Evolutionary conservation across 2,797 vertebrate species (phyloP), one percentile per base, ranked within the genome.

Genomic region (Enteromius viviparus): DNA sequence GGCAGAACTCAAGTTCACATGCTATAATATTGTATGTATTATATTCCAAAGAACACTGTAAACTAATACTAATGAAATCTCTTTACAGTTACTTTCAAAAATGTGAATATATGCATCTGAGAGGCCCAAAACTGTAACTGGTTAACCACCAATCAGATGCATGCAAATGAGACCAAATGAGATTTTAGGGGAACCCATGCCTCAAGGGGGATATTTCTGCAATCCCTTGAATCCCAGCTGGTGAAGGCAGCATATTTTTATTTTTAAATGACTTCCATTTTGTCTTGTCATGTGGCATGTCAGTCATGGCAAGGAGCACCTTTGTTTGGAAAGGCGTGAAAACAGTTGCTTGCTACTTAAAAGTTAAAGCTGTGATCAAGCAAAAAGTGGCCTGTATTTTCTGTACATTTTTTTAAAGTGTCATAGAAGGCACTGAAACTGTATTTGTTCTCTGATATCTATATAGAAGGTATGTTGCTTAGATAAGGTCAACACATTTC

Each of bases 121-220:
- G 45, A 17, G 21, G 42, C 40, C 19, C 1, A 23, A 51, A 34
- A 29, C 4, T 23, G 8, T 77, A 29, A 47, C 62, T 19, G 17
- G 6, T 23, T 37, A 37, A 51, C 21, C 64, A 40, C 3, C 10
- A 49, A 11, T 29, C 40, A 77, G 23, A 64, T 34, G 10, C 29
- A 65, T 66, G 60, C 19, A 51, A 32, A 82, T 47, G 49, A 70
- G 29, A 86, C 68, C 29, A 74, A 79, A 49, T 82, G 9, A 29
- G 7, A 23, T 68, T 40, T 66, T 8, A 19, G 42, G 64, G 47
- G 34, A 51, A 53, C 23, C 76, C 19, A 15, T 11, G 12, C 10
- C 19, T 78, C 19, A 42, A 47, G 45, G 40, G 8, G 6, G 68
- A 26, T 9, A 8, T 47, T 14, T 32, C 17, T 51, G 21, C 0